Conservation (phyloP, 2,113 vertebrate genomes). For the Jacana jacana region DNA sequence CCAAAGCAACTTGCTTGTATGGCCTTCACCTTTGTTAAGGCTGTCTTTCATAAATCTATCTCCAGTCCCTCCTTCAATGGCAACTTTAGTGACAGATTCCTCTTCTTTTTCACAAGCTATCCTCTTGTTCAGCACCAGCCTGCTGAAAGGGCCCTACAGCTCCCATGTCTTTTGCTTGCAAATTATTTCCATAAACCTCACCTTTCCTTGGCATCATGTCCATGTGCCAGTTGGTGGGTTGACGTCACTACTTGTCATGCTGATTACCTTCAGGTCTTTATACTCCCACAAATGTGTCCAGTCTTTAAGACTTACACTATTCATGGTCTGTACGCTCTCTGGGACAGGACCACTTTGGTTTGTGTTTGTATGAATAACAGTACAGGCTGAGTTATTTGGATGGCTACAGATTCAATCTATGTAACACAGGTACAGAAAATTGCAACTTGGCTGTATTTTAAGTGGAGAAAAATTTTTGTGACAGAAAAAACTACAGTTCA, state of each 20-base stretch:
- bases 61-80: not conserved
- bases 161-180: not conserved
- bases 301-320: not conserved
- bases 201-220: not conserved
- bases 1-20: not conserved
- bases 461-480: not conserved
- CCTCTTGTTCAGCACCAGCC: not conserved
- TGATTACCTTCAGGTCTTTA: not conserved
- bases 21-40: not conserved
- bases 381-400: not conserved
- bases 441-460: not conserved
- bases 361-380: not conserved
- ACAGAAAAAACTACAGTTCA: not conserved
- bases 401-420: not conserved
- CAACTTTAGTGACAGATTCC: not conserved
- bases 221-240: not conserved
- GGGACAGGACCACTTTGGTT: not conserved
- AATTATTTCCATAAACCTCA: not conserved
- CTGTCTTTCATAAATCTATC: not conserved
- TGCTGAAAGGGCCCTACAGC: not conserved
- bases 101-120: not conserved
- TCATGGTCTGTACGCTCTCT: not conserved
- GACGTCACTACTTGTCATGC: not conserved
- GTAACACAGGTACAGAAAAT: not conserved
- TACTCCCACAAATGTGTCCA: not conserved